These are phyloP conservation scores for Rotaria sp. DNA, from an alignment of 2,888 invertebrate species.

Conservation along the genomic window DNA sequence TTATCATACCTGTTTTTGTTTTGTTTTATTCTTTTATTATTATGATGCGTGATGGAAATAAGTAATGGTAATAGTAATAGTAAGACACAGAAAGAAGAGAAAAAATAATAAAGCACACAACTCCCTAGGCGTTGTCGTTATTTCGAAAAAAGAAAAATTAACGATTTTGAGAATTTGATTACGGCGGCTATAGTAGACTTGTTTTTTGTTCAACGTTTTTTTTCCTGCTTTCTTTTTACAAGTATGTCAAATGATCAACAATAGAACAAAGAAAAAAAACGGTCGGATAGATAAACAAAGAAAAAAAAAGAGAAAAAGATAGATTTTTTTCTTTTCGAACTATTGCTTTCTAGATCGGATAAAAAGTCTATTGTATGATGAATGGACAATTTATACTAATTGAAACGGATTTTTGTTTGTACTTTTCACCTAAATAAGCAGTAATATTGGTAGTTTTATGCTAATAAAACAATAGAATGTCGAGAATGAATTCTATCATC, in stretches of 20 bases:
- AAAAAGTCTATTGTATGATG: neutral
- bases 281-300: neutral
- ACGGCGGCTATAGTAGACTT: neutral
- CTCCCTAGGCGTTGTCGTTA: neutral
- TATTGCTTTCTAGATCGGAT: neutral
- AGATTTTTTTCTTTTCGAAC: neutral
- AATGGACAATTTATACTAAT: neutral
- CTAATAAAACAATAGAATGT: neutral
- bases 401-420: neutral
- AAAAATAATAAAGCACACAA: neutral
- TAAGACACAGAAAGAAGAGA: neutral
- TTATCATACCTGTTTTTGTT: neutral
- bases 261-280: neutral
- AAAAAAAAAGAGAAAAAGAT: neutral
- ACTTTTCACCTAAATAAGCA: neutral
- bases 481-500: neutral
- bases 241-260: neutral
- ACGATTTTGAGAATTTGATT: neutral
- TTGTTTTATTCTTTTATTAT: neutral
- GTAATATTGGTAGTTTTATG: neutral
- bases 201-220: neutral
- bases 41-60: neutral
- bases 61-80: neutral
- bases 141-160: neutral
- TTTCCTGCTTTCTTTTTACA: neutral